Base-by-base conservation (phyloP, 2,797 vertebrate species). In the Mionectes olivaceus region DNA sequence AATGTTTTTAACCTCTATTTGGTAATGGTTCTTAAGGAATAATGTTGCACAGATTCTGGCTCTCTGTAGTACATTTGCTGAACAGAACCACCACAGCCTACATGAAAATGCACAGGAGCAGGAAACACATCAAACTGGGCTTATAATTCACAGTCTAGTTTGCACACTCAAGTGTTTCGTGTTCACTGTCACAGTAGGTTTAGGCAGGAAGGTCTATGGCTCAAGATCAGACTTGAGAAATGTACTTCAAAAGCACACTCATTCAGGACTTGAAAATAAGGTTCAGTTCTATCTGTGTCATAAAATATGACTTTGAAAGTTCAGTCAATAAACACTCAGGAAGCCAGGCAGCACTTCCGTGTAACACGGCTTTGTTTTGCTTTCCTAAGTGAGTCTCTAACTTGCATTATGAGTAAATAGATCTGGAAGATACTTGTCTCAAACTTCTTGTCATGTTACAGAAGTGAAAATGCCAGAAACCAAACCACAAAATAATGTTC, bases 1-100 rank as follows among this genome's bases (percentile, higher is more conserved):
- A 86, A 81, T 82, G 56, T 77, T 91, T 94, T 93, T 79, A 94
- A 93, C 93, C 52, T 77, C 67, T 82, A 32, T 61, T 94, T 94
- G 90, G 85, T 82, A 95, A 93, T 93, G 75, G 85, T 35, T 95
- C 80, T 67, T 93, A 84, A 73, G 83, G 85, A 94, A 74, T 70
- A 70, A 46, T 5, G 35, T 28, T 64, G 59, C 78, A 74, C 4
- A 57, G 80, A 52, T 75, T 67, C 81, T 80, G 49, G 59, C 83
- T 94, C 61, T 73, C 69, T 70, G 28, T 24, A 61, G 30, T 30
- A 35, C 21, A 2, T 30, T 85, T 87, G 87, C 83, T 81, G 90
- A 85, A 70, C 59, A 53, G 75, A 93, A 81, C 43, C 61, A 74
- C 86, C 79, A 25, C 10, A 63, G 70, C 75, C 77, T 68, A 50